A percentile compares a stretch with the other conserved stretches of the same genome.
Evolutionary conservation across 2,113 vertebrate genomes (phyloP).

Genomic region (Phylloscopus whistleri): DNA sequence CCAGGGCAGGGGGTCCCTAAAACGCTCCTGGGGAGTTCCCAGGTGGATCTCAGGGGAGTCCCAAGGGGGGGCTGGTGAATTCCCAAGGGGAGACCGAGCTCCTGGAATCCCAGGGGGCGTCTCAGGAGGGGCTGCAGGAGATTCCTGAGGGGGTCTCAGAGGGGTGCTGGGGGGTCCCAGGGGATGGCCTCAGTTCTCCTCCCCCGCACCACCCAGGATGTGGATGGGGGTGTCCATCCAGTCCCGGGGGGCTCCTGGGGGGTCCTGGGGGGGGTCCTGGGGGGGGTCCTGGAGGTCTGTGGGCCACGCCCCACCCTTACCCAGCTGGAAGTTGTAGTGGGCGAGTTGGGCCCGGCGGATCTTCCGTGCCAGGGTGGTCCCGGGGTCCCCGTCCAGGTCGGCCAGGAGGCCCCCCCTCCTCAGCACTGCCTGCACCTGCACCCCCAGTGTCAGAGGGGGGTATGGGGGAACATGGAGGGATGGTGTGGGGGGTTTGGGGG

Average conservation of each 20-base stretch:
- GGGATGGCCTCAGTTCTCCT: neutral
- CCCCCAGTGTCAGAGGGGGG: neutral
- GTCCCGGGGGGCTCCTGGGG: neutral
- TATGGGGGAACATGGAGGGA: neutral
- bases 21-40: neutral
- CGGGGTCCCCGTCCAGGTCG: conserved; percentile 72
- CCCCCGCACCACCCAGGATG: neutral
- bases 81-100: neutral
- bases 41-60: no score
- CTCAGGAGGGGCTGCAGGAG: neutral
- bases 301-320: conserved; percentile 48
- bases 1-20: neutral
- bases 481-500: neutral
- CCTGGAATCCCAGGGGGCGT: neutral
- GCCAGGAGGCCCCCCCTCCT: conserved; percentile 75
- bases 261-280: neutral
- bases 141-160: no score
- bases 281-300: neutral
- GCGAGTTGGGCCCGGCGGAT: conserved; percentile 85
- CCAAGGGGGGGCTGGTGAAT: neutral
- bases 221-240: neutral
- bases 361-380: conserved; percentile 84
- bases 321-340: conserved; percentile 91
- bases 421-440: conserved; percentile 77
- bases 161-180: neutral